Evolutionary conservation across 2,113 vertebrate genomes (phyloP), one percentile per base, ranked within the genome.

Genomic region (Grantiella picta): DNA sequence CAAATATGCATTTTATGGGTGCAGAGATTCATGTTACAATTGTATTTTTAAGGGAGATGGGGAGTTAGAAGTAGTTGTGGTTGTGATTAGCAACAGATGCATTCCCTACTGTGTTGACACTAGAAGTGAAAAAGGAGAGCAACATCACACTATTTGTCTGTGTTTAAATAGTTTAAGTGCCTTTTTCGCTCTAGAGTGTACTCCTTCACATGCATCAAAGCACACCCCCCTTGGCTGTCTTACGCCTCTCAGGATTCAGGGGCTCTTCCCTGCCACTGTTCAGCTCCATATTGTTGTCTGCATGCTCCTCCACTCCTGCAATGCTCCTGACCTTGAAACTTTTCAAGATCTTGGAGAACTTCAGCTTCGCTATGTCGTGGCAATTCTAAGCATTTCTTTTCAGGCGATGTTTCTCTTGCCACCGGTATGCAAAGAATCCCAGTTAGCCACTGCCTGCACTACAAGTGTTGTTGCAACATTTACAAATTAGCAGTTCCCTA

Each of bases 41-140:
- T 70, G 21, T 63, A 35, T 83, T 85, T 90, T 76, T 80, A 42
- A 60, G 53, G 64, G 75, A 91, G 15, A 24, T 79, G 83, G n/a
- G 44, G 33, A 90, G 72, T 93, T 95, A 85, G 57, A 91, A 89
- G 27, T 88, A 89, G 20, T 81, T 96, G 56, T 87, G 64, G 64
- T 42, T 76, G 8, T 56, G 82, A 69, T 65, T 73, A 77, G 49
- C 86, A 89, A 35, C 70, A 94, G 86, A 90, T 89, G 27, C 10
- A 61, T 97, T 94, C 91, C 23, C 71, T 90, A 54, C 75, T 83
- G 61, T 86, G 70, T 89, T 90, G n/a, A 57, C 36, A 82, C 49
- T 53, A 82, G 81, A 72, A 69, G 11, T 45, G 16, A 83, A 81
- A 47, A 53, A 80, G 53, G 47, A 91, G 44, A 87, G 38, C 36